Base-by-base conservation (phyloP, 1,140 invertebrate species). In the Melitaea cinxia region DNA sequence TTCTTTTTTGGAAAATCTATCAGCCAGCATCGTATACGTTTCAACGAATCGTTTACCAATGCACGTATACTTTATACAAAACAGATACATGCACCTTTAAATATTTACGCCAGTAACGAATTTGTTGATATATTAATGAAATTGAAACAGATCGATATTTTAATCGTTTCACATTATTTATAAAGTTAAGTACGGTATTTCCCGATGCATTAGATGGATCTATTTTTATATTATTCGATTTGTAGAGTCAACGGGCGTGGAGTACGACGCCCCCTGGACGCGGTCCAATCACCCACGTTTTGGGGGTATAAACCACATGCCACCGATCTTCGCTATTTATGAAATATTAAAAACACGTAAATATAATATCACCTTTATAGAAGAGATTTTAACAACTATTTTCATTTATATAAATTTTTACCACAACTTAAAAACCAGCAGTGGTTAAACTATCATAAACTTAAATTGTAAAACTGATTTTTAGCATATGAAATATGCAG, bases 251-350 rank as follows among this genome's bases (percentile, higher is more conserved):
- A 78, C 72, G 73, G 59, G 73, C 73, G 64, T 55, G 53, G 68
- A 67, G 75, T 67, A 65, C 75, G 75, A 59, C 80, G 80, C 65
- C 67, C 78, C 70, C 73, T 79, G 77, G 75, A 72, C 59, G 62
- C 54, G 28, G 54, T 58, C 74, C 78, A 75, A 65, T 65, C 39
- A 72, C 65, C 70, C 52, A 69, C 56, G 49, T 42, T 55, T 55
- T 49, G 56, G 66, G 68, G 72, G 15, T 58, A 33, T 26, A 54
- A 54, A 45, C 28, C 39, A 24, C 45, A 24, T 39, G 9, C 37
- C 54, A 42, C 24, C 42, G 17, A 47, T 12, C 42, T 23, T 21
- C 19, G 37, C 37, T 42, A 47, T 47, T 47, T 47, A 23, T 47
- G 42, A 47, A 21, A 47, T 47, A 47, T 19, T 21, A 23, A 17